Evolutionary conservation across 2,113 vertebrate genomes (phyloP), one percentile per base, ranked within the genome.

Genomic region (Anhinga rufa): DNA sequence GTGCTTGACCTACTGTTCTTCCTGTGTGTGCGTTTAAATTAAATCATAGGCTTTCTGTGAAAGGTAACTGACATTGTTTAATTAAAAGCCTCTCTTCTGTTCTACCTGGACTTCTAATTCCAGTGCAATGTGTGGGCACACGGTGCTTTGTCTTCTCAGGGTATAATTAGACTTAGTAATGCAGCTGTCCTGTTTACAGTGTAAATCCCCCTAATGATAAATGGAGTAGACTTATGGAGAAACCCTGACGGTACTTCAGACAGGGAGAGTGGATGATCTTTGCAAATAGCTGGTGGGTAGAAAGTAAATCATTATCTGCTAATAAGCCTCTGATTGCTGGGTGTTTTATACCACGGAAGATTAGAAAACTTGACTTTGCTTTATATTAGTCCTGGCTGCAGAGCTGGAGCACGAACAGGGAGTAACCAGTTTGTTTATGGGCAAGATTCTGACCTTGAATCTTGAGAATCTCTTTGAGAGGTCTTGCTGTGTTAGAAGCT

Each of bases 91-190:
- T 92, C 86, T 96, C 44, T 92, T 93, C 75, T 95, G 71, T 94
- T 94, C 92, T 95, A 92, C 90, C 79, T 96, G 89, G 93, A 95
- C 91, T 98, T 96, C 95, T 93, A 96, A 96, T 97, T 98, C 92
- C 95, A 95, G 61, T 8, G 57, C 81, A 82, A 76, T 82, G 90
- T 91, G 86, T 95, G 90, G 96, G 96, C 96, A 95, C 97, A 97
- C 84, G 70, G 88, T 95, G 96, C 96, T 95, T 90, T 94, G 89
- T 97, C 92, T 96, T 96, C 96, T 96, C 62, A 95, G 96, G 97
- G 95, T 98, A 76, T 98, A 98, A 99, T 99, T 98, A 98, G 98
- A 98, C 93, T 98, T 97, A 96, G 96, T 97, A 98, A 98, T 98
- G 95, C 97, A 92, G 96, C 95, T 97, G 97, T 98, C 96, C 97